Conservation (phyloP, 1,140 invertebrate species). For the Conus betulinus region DNA sequence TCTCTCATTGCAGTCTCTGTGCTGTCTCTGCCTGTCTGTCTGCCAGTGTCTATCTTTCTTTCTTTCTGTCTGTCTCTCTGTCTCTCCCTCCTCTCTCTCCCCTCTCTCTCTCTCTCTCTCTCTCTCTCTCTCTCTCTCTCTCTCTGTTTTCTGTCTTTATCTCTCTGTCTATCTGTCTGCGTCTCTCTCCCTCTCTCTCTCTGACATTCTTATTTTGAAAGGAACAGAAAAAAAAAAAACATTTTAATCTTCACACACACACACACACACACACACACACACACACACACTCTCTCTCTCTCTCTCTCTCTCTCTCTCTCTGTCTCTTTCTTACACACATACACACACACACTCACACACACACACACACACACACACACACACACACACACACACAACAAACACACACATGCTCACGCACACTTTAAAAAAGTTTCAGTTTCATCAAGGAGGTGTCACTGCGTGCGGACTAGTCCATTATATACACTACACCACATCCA, state of each 20-base stretch:
- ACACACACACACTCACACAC: slow-evolving; percentile 18
- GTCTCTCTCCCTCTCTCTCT: too few species aligned
- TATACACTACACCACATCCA: too few species aligned
- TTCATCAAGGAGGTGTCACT: too few species aligned
- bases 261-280: not conserved
- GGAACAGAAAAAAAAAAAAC: not conserved
- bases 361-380: slow-evolving; percentile 27
- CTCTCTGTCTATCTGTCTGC: too few species aligned
- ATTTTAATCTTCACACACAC: not conserved
- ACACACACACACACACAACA: slow-evolving; percentile 27
- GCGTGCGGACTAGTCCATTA: too few species aligned
- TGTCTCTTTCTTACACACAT: too few species aligned
- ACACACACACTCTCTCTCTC: not conserved
- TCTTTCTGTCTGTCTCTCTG: not conserved
- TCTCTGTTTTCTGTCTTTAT: not conserved
- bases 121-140: not conserved
- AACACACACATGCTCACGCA: not conserved
- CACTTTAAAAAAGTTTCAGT: not conserved
- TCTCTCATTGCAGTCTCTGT: too few species aligned
- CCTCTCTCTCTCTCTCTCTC: too few species aligned
- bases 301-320: too few species aligned
- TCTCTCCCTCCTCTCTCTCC: too few species aligned
- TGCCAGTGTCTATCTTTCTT: not conserved
- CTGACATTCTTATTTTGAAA: too few species aligned
- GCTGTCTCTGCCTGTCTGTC: too few species aligned